Base-by-base conservation (phyloP, 1,140 invertebrate genomes). In the Trichonephila inaurata region DNA sequence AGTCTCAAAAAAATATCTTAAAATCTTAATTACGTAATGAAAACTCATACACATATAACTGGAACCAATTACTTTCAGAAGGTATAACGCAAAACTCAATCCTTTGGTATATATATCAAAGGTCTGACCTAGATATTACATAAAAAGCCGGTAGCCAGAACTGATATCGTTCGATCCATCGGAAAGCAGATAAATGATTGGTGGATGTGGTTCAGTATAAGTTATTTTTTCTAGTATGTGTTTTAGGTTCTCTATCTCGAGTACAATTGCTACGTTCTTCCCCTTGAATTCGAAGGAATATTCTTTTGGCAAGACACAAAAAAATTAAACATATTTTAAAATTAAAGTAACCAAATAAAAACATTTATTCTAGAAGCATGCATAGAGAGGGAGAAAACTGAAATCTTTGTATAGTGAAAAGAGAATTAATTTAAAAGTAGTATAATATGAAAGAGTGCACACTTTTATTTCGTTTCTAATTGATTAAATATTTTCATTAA, bases 101-200 rank as follows among this genome's bases (percentile, higher is more conserved):
- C 72, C 40, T 66, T 21, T 16, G 33, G 28, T 40, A 51, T 51
- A 51, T 51, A 51, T 51, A 77, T 40, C 28, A 77, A 40, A 40
- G 18, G 28, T 77, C 72, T 77, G 72, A 77, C 72, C 72, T 77
- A 77, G 72, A 40, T 77, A 77, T 77, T 33, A 40, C 28, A 77
- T 77, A 33, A 77, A 77, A 77, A 77, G 72, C 28, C 28, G 33
- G 14, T 77, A 18, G 72, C 28, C 28, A 77, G 72, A 40, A 18
- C 33, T 77, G 18, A 24, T 77, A 77, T 77, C 72, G 18, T 77
- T 77, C 28, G 33, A 77, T 77, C 72, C 28, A 33, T 10, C 16
- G 72, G 28, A 28, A 77, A 77, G 12, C 7, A 77, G 33, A 77
- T 77, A 77, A 77, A 77, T 77, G 72, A 40, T 14, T 7, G 18